phyloP scores from a whole-genome alignment of 30 jellyfish, hydroid and myxozoan genomes.

The Cassiopea xamachana region DNA sequence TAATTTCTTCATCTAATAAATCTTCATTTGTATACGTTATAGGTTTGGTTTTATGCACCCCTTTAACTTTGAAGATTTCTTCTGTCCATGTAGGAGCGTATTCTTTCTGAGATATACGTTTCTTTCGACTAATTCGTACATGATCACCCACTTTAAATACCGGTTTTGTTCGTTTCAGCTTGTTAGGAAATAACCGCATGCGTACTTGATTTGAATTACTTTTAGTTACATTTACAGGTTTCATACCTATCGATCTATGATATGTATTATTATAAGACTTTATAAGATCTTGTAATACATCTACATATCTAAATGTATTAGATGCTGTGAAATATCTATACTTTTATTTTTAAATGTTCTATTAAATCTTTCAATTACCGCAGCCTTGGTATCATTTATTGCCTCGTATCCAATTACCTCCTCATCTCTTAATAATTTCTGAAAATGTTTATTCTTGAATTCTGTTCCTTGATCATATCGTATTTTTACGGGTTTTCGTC shows the following conservation, averaged over 20 bases:
- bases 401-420: background rate
- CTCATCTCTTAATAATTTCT: background rate
- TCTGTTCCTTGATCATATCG: background rate
- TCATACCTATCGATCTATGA: background rate
- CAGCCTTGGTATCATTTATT: background rate
- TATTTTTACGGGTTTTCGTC: background rate
- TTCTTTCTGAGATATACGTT: background rate
- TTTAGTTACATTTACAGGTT: background rate
- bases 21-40: background rate
- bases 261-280: background rate
- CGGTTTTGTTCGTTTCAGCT: background rate
- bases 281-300: background rate
- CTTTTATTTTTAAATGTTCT: conserved; percentile 1
- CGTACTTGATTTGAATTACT: background rate
- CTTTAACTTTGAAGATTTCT: background rate
- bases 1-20: background rate
- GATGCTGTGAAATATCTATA: background rate
- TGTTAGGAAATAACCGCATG: background rate
- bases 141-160: background rate
- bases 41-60: background rate
- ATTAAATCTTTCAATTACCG: background rate
- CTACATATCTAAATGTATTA: background rate
- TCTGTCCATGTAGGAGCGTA: background rate
- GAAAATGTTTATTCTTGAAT: background rate
- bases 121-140: background rate